A percentile compares a stretch with the other conserved stretches of the same genome.
Evolutionary conservation across 2,888 invertebrate species (phyloP).

Genomic region (Calameuta filiformis): DNA sequence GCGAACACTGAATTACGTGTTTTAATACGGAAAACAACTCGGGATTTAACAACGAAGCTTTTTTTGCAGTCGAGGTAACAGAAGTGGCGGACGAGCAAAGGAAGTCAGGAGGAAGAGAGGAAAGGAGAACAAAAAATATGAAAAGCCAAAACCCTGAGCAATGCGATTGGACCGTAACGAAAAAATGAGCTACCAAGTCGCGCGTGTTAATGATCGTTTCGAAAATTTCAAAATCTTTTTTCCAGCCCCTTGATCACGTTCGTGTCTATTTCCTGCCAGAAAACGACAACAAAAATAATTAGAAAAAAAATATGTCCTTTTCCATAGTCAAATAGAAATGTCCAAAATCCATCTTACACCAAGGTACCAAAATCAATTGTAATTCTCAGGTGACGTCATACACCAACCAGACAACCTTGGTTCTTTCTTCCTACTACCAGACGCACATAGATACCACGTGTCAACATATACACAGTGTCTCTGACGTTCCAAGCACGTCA

Average conservation of each 20-base stretch:
- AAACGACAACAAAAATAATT: background rate
- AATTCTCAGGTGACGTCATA: no score
- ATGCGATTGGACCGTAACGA: background rate
- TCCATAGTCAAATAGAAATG: no score
- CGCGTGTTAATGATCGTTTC: background rate
- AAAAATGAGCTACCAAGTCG: background rate
- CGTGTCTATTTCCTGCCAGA: background rate
- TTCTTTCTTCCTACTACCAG: background rate
- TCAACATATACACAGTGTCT: background rate
- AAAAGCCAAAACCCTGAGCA: background rate
- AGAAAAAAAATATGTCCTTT: no score
- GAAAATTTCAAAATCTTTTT: background rate
- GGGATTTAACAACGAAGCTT: background rate
- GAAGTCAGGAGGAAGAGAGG: background rate
- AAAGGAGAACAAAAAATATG: background rate
- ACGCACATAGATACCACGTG: background rate
- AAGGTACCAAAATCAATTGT: no score
- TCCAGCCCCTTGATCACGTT: background rate
- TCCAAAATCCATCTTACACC: no score
- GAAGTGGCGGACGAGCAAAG: background rate
- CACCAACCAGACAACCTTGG: background rate
- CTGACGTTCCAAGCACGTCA: background rate
- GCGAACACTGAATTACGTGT: background rate
- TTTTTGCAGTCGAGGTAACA: background rate
- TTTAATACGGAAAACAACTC: background rate